These are phyloP conservation scores for Plectropomus leopardus DNA, from an alignment of 2,113 vertebrate species.

Conservation along the genomic window DNA sequence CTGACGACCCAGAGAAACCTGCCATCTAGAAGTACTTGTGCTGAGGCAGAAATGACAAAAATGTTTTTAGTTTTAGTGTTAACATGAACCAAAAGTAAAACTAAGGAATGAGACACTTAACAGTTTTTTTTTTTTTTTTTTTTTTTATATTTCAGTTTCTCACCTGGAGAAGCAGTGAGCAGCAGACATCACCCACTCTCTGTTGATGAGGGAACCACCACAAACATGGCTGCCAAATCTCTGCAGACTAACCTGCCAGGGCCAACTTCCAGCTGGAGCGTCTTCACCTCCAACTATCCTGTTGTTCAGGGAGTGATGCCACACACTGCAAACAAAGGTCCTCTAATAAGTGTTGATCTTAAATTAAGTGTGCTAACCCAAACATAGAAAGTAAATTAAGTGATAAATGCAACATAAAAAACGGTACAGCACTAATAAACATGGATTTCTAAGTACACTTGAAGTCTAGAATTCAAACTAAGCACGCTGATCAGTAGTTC, in stretches of 20 bases:
- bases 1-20: constrained; percentile 56
- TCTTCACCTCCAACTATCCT: constrained; percentile 82
- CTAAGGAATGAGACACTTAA: rapidly evolving
- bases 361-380: too few species aligned
- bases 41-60: neutral
- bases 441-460: too few species aligned
- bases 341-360: neutral
- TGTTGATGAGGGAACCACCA: constrained; percentile 82
- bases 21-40: neutral
- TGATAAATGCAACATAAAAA: too few species aligned
- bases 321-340: constrained; percentile 70
- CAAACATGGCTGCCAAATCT: constrained; percentile 64
- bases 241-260: constrained; percentile 82
- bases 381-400: too few species aligned
- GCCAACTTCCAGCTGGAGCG: constrained; percentile 72
- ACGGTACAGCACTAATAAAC: too few species aligned
- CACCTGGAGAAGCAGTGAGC: constrained; percentile 49
- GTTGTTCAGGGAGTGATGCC: constrained; percentile 57
- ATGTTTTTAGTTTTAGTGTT: neutral
- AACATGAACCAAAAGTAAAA: neutral
- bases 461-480: too few species aligned
- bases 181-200: constrained; percentile 83
- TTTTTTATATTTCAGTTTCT: neutral
- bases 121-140: rapidly evolving
- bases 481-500: too few species aligned